A percentile compares a stretch with the other conserved stretches of the same genome.
Conservation (phyloP, 1,140 invertebrate genomes). For the Coboldia fuscipes region DNA sequence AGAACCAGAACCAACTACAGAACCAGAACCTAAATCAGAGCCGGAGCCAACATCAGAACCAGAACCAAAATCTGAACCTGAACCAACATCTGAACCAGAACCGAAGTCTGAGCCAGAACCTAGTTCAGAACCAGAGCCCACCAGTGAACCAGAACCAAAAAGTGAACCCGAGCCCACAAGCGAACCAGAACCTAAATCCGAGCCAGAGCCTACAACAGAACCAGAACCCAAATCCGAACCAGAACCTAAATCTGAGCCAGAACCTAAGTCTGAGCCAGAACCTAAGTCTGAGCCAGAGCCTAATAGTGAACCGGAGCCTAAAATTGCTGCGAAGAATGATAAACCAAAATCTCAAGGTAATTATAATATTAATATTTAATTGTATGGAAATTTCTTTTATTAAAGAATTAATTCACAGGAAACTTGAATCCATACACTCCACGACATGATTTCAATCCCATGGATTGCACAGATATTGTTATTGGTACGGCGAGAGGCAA, state of each 20-base stretch:
- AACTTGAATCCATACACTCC: conserved; percentile 44
- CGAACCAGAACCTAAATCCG: conserved; percentile 13
- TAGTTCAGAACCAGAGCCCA: conserved; percentile 21
- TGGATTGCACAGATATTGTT: conserved; percentile 91
- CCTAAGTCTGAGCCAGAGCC: conserved; percentile 13
- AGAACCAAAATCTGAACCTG: conserved; percentile 14
- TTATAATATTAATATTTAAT: background rate
- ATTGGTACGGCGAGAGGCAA: conserved; percentile 66
- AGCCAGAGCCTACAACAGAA: conserved; percentile 18
- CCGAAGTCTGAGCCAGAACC: conserved; percentile 16
- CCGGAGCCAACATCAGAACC: conserved; percentile 14
- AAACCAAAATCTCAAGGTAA: conserved; percentile 9
- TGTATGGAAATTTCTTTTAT: background rate
- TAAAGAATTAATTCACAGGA: background rate
- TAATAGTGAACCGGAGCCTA: conserved; percentile 16
- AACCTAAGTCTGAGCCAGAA: conserved; percentile 10
- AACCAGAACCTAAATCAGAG: conserved; percentile 9
- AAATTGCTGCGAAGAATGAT: conserved; percentile 2
- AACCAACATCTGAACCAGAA: conserved; percentile 17
- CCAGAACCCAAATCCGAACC: conserved; percentile 24
- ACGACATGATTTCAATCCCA: conserved; percentile 64
- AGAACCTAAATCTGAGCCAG: conserved; percentile 21
- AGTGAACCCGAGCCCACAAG: conserved; percentile 23
- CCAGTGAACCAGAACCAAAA: conserved; percentile 22
- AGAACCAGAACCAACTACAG: conserved; percentile 12